phyloP scores from a whole-genome alignment of 1,140 invertebrate species.

The Drosophila murphyi region DNA sequence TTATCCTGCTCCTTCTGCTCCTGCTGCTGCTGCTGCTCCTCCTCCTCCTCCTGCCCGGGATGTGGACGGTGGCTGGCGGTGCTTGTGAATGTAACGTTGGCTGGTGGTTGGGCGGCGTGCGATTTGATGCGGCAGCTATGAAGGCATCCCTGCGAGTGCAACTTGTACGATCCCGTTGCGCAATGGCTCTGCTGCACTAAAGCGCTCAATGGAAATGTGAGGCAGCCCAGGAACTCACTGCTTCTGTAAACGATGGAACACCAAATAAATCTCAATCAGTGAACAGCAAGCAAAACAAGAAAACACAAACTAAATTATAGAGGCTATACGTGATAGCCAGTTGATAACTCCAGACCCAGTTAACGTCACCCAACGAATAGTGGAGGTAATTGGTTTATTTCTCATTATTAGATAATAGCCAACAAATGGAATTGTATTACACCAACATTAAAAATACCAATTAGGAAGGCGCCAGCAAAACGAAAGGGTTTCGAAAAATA shows the following conservation, averaged over 20 bases:
- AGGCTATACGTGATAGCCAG: too few species aligned
- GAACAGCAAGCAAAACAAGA: too few species aligned
- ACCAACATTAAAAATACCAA: not conserved
- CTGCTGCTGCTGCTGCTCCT: not conserved
- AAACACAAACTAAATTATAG: too few species aligned
- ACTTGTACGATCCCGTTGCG: conserved; percentile 85
- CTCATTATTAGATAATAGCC: not conserved
- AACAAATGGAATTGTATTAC: not conserved
- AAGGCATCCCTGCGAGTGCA: conserved; percentile 84
- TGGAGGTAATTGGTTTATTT: not conserved
- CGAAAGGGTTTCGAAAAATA: not conserved
- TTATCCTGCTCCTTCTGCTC: not conserved
- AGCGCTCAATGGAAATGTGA: conserved; percentile 90
- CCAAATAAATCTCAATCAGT: not conserved
- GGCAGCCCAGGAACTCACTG: conserved; percentile 92
- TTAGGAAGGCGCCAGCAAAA: not conserved
- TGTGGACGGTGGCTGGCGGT: conserved; percentile 26
- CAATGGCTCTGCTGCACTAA: conserved; percentile 86
- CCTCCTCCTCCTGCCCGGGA: not conserved
- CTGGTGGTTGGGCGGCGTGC: conserved; percentile 13
- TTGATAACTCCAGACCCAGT: too few species aligned
- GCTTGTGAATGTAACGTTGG: conserved; percentile 32
- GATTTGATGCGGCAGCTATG: conserved; percentile 50
- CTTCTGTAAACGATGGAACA: conserved; percentile 85
- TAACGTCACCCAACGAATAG: not conserved